These are phyloP conservation scores for Hirudo medicinalis DNA, from an alignment of 1,140 invertebrate genomes.

Conservation along the genomic window DNA sequence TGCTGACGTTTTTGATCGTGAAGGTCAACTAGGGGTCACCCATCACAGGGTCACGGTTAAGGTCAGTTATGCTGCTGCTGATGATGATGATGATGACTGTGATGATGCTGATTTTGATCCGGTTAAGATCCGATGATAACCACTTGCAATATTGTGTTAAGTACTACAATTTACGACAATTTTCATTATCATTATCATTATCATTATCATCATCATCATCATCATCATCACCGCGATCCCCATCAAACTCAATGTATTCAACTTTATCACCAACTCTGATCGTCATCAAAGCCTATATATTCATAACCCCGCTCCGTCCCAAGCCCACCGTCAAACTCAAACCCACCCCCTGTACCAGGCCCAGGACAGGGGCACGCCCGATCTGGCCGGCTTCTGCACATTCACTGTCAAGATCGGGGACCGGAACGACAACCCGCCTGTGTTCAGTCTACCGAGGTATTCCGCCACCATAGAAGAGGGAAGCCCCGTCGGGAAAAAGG, in stretches of 20 bases:
- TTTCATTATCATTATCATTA: not conserved
- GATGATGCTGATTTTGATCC: not conserved
- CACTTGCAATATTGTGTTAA: not conserved
- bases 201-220: not conserved
- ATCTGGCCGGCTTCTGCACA: slow-evolving; percentile 76
- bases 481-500: slow-evolving; percentile 89
- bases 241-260: not conserved
- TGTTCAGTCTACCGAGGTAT: slow-evolving; percentile 82
- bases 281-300: too few species aligned
- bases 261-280: too few species aligned
- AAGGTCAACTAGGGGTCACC: slow-evolving; percentile 55
- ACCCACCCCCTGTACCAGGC: slow-evolving; percentile 44
- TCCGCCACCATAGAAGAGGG: slow-evolving; percentile 84
- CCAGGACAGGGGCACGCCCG: slow-evolving; percentile 88
- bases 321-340: not conserved
- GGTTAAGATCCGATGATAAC: not conserved
- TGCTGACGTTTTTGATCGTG: slow-evolving; percentile 60
- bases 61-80: slow-evolving; percentile 32
- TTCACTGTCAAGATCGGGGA: slow-evolving; percentile 91
- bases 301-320: not conserved
- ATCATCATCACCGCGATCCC: not conserved
- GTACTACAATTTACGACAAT: not conserved
- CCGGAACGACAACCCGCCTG: slow-evolving; percentile 85
- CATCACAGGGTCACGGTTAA: slow-evolving; percentile 58
- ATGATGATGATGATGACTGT: not conserved